Evolutionary conservation across 2,797 vertebrate genomes (phyloP).

Genomic region (Sphenopsis melanotis): DNA sequence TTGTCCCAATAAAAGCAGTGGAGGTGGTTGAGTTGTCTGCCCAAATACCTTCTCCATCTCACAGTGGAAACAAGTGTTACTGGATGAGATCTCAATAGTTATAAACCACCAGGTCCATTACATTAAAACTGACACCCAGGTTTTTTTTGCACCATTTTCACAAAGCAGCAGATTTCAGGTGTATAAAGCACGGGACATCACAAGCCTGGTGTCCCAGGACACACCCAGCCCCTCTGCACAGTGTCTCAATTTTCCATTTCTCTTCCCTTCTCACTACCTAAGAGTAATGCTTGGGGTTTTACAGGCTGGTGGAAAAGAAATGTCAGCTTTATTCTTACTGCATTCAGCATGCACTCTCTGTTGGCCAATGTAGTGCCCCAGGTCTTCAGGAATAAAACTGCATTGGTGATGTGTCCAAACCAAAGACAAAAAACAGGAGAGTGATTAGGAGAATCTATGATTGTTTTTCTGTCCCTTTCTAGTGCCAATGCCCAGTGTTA

Average conservation of each 20-base stretch:
- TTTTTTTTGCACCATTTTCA: neutral
- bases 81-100: neutral
- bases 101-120: neutral
- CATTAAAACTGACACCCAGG: neutral
- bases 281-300: neutral
- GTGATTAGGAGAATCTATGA: neutral
- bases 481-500: neutral
- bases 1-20: neutral
- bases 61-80: neutral
- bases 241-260: neutral
- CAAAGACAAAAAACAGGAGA: neutral
- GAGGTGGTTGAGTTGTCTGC: neutral
- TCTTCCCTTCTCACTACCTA: neutral
- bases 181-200: neutral
- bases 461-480: neutral
- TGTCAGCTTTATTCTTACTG: neutral
- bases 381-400: neutral
- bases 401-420: neutral
- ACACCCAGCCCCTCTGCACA: neutral
- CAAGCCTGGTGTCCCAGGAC: neutral
- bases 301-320: neutral
- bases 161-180: neutral
- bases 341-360: neutral
- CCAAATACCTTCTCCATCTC: neutral
- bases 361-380: neutral